phyloP scores from a whole-genome alignment of 1,140 invertebrate species.

The Lucilia sericata region DNA sequence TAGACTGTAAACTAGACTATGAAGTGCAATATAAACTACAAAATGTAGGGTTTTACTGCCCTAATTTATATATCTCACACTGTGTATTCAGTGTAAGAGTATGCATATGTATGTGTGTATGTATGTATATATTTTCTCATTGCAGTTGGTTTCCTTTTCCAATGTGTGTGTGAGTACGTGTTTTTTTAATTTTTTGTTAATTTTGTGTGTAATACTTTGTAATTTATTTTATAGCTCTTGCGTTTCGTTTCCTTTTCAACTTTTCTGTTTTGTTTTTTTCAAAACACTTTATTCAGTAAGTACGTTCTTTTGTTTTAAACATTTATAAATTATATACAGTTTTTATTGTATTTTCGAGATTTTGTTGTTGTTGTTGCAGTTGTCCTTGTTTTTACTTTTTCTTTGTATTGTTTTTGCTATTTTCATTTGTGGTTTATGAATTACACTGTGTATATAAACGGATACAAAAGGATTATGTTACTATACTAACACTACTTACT shows the following conservation, averaged over 20 bases:
- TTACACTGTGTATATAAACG: background rate
- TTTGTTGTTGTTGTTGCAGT: background rate
- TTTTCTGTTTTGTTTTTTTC: background rate
- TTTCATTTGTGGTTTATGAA: background rate
- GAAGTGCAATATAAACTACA: too few species aligned
- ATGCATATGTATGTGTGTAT: too few species aligned
- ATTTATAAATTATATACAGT: constrained; percentile 23
- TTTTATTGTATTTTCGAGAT: background rate
- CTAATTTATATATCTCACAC: too few species aligned
- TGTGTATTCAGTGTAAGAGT: too few species aligned
- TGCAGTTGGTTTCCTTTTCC: too few species aligned
- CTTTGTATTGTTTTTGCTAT: background rate
- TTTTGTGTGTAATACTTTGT: too few species aligned
- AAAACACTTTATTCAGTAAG: background rate
- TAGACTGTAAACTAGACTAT: too few species aligned
- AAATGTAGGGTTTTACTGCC: too few species aligned
- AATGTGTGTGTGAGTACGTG: too few species aligned
- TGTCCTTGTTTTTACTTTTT: constrained; percentile 5
- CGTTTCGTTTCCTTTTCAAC: background rate
- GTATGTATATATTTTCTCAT: too few species aligned
- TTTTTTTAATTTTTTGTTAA: too few species aligned
- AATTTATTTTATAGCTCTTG: background rate
- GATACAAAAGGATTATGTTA: background rate
- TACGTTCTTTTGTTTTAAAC: constrained; percentile 18
- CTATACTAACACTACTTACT: background rate